Evolutionary conservation across 2,113 vertebrate genomes (phyloP).

Genomic region (Spea multiplicata): DNA sequence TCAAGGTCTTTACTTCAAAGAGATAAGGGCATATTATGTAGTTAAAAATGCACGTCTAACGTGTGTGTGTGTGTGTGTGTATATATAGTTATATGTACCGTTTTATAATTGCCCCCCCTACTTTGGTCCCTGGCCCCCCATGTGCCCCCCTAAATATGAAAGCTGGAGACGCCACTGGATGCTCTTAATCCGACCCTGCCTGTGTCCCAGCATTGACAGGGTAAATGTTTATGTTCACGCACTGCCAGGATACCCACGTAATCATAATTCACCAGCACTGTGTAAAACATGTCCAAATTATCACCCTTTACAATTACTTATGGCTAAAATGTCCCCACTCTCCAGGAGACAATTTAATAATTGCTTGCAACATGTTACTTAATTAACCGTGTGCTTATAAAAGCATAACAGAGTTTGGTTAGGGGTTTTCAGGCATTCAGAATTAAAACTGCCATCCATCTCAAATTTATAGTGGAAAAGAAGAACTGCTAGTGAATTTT

Average conservation of each 20-base stretch:
- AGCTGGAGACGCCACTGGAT: too few relatives aligned
- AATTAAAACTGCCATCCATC: neutral
- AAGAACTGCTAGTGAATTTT: neutral
- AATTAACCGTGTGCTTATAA: constrained; percentile 48
- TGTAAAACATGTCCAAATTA: constrained; percentile 54
- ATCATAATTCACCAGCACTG: constrained; percentile 22
- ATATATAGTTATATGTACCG: too few relatives aligned
- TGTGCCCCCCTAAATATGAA: too few relatives aligned
- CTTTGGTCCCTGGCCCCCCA: too few relatives aligned
- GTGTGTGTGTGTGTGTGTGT: too few relatives aligned
- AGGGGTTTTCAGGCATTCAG: neutral
- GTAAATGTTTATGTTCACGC: neutral
- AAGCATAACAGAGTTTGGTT: constrained; percentile 51
- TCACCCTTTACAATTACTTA: constrained; percentile 52
- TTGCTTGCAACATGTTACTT: constrained; percentile 51
- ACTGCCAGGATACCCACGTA: neutral
- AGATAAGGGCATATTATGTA: too few relatives aligned
- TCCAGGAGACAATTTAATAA: constrained; percentile 56
- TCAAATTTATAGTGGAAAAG: neutral
- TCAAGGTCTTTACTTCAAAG: too few relatives aligned
- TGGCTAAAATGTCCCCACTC: constrained; percentile 51
- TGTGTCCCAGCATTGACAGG: too few relatives aligned
- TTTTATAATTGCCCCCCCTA: too few relatives aligned
- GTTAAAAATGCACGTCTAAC: too few relatives aligned
- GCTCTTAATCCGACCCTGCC: too few relatives aligned